Evolutionary conservation across 2,797 vertebrate genomes (phyloP), one percentile per base, ranked within the genome.

Genomic region (Sphaeramia orbicularis): DNA sequence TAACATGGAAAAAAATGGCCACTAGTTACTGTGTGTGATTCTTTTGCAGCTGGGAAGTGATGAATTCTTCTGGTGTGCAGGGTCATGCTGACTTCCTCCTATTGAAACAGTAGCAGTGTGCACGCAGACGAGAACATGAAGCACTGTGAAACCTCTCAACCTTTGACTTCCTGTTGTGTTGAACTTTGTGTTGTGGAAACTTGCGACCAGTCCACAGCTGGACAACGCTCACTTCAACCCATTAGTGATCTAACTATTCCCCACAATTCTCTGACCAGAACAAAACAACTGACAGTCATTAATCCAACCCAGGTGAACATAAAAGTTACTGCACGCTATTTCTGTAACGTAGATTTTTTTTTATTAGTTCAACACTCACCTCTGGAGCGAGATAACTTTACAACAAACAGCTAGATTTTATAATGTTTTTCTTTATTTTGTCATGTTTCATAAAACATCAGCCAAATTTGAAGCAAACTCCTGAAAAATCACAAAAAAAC

Each of bases 31-130:
- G 13, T 43, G 35, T 24, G 44, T n/a, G 49, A 9, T 24, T 40
- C 27, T 43, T 40, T 10, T 27, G 45, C 78, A 63, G 76, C 65
- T 65, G 55, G 47, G 50, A 37, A 51, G 44, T 1, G 32, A 77
- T 64, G 68, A 84, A 87, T 89, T 84, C 65, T 50, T 71, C 59
- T 58, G n/a, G 71, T 71, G 69, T 68, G 36, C 21, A 14, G 74
- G 83, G 64, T 83, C 81, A 73, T 55, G 16, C 51, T n/a, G 38
- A 80, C 89, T 93, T 94, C 93, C 93, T 92, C 50, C 90, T 37
- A 93, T 94, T 93, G 84, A 94, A 93, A 93, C 92, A 87, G 93
- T 91, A 94, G 93, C 93, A 72, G 68, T 65, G 76, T 44, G 51
- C 72, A 65, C 24, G 69, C 40, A 59, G 43, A 58, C 41, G 64